These are phyloP conservation scores for Callionymus lyra DNA, from an alignment of 2,113 vertebrate genomes.

Conservation along the genomic window DNA sequence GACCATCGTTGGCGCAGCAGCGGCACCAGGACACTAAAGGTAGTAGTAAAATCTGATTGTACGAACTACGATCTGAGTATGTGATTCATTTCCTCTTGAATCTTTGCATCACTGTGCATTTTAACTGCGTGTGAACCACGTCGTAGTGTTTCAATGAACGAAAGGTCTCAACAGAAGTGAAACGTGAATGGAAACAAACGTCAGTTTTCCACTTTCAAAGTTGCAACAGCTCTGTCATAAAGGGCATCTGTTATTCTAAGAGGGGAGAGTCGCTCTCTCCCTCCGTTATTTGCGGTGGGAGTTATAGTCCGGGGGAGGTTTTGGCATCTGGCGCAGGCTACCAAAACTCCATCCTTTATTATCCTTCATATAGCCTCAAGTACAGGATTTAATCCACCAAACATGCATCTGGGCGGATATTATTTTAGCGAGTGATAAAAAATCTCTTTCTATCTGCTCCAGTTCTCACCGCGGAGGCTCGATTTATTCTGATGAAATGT, in stretches of 20 bases:
- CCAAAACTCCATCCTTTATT: constrained; percentile 17
- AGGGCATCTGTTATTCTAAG: constrained; percentile 27
- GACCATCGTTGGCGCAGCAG: too few species aligned
- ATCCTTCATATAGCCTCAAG: constrained; percentile 5
- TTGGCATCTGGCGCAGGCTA: constrained; percentile 36
- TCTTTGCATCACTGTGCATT: too few species aligned
- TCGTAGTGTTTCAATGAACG: too few species aligned
- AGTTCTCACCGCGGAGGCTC: too few species aligned
- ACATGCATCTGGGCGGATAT: neutral
- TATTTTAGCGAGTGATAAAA: neutral
- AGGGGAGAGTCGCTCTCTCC: constrained; percentile 17
- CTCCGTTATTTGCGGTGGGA: too few species aligned
- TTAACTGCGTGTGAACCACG: too few species aligned
- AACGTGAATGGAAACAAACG: constrained; percentile 24
- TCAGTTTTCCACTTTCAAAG: constrained; percentile 20
- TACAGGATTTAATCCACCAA: constrained; percentile 1
- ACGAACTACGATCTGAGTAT: too few species aligned
- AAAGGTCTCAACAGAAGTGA: constrained; percentile 12
- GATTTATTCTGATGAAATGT: too few species aligned
- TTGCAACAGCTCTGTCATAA: constrained; percentile 26
- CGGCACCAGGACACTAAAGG: too few species aligned
- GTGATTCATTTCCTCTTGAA: too few species aligned
- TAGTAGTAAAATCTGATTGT: too few species aligned
- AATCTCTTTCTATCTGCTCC: too few species aligned
- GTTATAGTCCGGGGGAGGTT: constrained; percentile 22